Conservation (phyloP, 64 coral and sea anemone genomes). For the Catalaphyllia jardinei region DNA sequence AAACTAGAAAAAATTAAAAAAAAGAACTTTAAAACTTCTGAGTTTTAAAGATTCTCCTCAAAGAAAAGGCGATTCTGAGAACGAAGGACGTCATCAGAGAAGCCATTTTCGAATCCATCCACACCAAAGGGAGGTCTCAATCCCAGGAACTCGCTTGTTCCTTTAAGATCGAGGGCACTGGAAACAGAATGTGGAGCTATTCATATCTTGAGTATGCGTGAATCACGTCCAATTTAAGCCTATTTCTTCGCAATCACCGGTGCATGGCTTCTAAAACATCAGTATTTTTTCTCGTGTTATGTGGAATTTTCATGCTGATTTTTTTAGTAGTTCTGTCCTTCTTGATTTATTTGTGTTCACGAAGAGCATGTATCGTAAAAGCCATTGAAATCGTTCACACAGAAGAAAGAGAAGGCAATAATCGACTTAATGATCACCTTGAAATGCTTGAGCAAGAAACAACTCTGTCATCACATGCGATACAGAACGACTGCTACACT, state of each 20-base stretch:
- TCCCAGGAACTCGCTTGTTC: no score
- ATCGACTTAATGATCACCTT: not conserved
- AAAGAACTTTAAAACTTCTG: no score
- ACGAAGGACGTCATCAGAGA: no score
- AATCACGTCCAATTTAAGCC: not conserved
- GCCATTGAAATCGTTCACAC: not conserved
- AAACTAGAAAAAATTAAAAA: no score
- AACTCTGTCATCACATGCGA: not conserved
- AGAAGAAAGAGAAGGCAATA: not conserved
- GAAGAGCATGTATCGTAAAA: conserved; percentile 3
- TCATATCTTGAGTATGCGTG: not conserved
- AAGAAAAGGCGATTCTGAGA: no score
- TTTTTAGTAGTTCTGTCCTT: not conserved
- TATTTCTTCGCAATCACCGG: not conserved
- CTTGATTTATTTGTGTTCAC: not conserved
- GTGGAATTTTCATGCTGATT: conserved; percentile 29
- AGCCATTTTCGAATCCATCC: no score
- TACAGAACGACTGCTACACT: not conserved
- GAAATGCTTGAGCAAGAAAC: not conserved
- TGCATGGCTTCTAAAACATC: conserved; percentile 33
- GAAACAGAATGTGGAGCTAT: not conserved
- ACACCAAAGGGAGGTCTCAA: no score
- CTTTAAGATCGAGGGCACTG: not conserved
- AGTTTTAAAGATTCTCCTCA: no score
- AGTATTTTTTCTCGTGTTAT: conserved; percentile 25